phyloP scores from a whole-genome alignment of 1,140 invertebrate genomes.

The Aphidius ervi region DNA sequence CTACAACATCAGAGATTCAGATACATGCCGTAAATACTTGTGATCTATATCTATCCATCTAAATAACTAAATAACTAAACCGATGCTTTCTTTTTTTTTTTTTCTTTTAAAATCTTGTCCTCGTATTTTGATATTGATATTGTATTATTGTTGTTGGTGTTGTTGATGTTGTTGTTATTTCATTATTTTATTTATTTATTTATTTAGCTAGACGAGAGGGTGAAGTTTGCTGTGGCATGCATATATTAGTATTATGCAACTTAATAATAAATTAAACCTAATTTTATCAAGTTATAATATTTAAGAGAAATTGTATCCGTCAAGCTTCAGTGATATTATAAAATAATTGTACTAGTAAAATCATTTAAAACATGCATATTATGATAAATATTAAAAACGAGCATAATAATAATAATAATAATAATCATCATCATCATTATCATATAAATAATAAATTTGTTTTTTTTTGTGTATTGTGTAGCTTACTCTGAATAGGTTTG shows the following conservation, averaged over 20 bases:
- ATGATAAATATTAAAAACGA: too few species aligned
- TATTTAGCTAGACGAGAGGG: constrained; percentile 24
- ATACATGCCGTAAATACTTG: neutral
- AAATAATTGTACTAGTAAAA: neutral
- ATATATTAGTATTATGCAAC: neutral
- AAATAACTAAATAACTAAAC: too few species aligned
- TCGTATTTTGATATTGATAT: constrained; percentile 5
- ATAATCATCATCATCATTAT: neutral
- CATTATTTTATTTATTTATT: too few species aligned
- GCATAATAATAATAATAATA: neutral
- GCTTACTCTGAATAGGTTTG: constrained; percentile 53
- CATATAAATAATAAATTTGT: too few species aligned
- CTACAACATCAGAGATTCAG: constrained; percentile 56
- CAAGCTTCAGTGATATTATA: neutral
- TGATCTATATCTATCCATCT: too few species aligned
- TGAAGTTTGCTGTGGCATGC: constrained; percentile 50
- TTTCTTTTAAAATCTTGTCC: constrained; percentile 3
- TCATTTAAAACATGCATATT: neutral
- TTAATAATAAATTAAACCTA: too few species aligned
- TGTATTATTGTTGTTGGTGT: too few species aligned
- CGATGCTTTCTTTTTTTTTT: neutral
- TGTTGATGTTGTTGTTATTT: too few species aligned
- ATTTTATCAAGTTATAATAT: too few species aligned
- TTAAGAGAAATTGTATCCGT: neutral
- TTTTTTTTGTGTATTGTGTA: constrained; percentile 13